A percentile compares a stretch with the other conserved stretches of the same genome.
These are phyloP conservation scores for Ursus arctos DNA, from an alignment of 2,113 vertebrate genomes.

Conservation along the genomic window DNA sequence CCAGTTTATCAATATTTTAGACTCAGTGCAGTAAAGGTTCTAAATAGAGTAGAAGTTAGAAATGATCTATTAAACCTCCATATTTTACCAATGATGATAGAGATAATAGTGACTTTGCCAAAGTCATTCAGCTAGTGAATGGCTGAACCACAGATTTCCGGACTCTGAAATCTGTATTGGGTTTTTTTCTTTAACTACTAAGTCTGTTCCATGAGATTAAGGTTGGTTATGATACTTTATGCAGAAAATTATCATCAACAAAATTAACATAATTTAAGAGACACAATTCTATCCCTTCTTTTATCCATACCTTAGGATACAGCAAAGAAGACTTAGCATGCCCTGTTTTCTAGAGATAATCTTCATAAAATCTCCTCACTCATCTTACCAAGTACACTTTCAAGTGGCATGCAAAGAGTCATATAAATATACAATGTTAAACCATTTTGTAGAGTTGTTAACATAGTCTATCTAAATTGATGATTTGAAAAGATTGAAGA, in stretches of 20 bases:
- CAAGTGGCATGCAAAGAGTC: background rate
- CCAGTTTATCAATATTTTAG: slow-evolving; percentile 1
- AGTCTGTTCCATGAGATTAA: slow-evolving; percentile 27
- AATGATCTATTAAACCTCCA: background rate
- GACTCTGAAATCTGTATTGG: background rate
- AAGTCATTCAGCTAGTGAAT: background rate
- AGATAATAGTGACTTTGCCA: background rate
- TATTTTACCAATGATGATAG: slow-evolving; percentile 20
- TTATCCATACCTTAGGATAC: background rate
- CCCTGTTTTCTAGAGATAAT: background rate
- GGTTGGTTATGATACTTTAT: background rate
- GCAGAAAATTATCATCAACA: slow-evolving; percentile 7
- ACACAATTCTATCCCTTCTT: background rate
- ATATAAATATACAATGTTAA: background rate
- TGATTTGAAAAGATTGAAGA: slow-evolving; percentile 28
- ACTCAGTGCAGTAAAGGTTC: background rate
- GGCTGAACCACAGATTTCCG: background rate
- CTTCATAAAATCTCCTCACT: background rate
- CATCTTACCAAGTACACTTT: background rate
- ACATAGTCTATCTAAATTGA: background rate
- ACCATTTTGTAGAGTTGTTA: background rate
- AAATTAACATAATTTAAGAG: background rate
- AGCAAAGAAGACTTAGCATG: background rate
- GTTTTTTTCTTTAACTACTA: background rate
- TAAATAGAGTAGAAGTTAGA: background rate